A percentile compares a stretch with the other conserved stretches of the same genome.
phyloP scores from a whole-genome alignment of 2,888 invertebrate genomes.

The Pseudolycoriella hygida region DNA sequence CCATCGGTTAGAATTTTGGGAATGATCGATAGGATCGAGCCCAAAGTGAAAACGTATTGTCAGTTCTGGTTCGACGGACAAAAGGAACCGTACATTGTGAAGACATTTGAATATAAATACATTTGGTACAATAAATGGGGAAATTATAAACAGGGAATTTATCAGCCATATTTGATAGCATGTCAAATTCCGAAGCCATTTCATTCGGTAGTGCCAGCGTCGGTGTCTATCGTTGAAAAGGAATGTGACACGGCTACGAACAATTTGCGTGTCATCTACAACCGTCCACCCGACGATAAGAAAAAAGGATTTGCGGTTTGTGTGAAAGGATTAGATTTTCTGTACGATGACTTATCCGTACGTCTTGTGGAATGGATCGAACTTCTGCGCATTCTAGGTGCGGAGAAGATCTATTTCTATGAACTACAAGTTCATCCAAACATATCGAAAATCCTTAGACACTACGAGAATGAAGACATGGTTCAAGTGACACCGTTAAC shows the following conservation, averaged over 20 bases:
- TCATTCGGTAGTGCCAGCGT: constrained; percentile 54
- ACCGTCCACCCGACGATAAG: constrained; percentile 41
- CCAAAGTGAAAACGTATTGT: constrained; percentile 63
- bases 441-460: constrained; percentile 56
- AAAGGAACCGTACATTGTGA: constrained; percentile 61
- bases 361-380: constrained; percentile 91
- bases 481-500: constrained; percentile 65
- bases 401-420: constrained; percentile 83
- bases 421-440: constrained; percentile 83
- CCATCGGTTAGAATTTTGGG: constrained; percentile 70
- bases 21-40: constrained; percentile 81
- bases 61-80: constrained; percentile 81
- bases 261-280: constrained; percentile 65
- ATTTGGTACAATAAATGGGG: constrained; percentile 93
- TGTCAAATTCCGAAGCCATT: constrained; percentile 69
- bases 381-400: constrained; percentile 66
- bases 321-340: constrained; percentile 84
- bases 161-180: constrained; percentile 79
- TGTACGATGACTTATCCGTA: constrained; percentile 79
- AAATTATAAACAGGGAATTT: constrained; percentile 77
- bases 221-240: constrained; percentile 70
- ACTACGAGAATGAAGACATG: constrained; percentile 45
- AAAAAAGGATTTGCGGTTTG: constrained; percentile 79
- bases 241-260: constrained; percentile 75
- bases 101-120: constrained; percentile 78